Evolutionary conservation across 2,888 invertebrate genomes (phyloP), one percentile per base, ranked within the genome.

Genomic region (Ennomos fuscantarius): DNA sequence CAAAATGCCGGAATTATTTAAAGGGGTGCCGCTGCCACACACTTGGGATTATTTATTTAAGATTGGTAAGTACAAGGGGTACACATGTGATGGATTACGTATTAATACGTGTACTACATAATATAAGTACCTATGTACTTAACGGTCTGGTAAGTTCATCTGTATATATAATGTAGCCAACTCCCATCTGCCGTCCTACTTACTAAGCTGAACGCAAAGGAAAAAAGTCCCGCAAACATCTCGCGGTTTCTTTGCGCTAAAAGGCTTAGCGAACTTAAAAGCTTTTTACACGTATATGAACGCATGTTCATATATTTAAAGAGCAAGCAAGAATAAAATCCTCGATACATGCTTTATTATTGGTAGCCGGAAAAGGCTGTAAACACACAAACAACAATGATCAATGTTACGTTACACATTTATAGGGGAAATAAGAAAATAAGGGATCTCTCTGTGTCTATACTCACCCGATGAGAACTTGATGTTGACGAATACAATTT

Each of bases 401-500:
- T 64, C 62, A 41, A 51, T 57, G 55, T 64, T 64, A 46, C 42
- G 40, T 49, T 41, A 39, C 45, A 41, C 41, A 33, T 36, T 35
- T 10, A 35, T 41, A 50, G 12, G 35, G 39, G 37, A 33, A 57
- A 62, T 37, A 43, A 33, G 43, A 45, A 35, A 40, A 60, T 48
- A 52, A 47, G 34, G 24, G 13, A 53, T 52, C 24, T 56, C 49
- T 43, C 35, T 56, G 49, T 52, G 12, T 56, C 49, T 43, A 33
- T 56, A 79, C 81, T 70, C 68, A 90, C 91, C 79, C 78, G 59
- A 90, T 87, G 9, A 91, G 74, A 44, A 82, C 48, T 68, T 91
- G 90, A 65, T 92, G 91, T 71, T 92, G 92, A n/a, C 72, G 78
- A 68, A 90, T 78, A 69, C 87, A 90, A 63, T 71, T 79, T 58